phyloP scores from a whole-genome alignment of 2,888 invertebrate genomes.

The Euplagia quadripunctaria region DNA sequence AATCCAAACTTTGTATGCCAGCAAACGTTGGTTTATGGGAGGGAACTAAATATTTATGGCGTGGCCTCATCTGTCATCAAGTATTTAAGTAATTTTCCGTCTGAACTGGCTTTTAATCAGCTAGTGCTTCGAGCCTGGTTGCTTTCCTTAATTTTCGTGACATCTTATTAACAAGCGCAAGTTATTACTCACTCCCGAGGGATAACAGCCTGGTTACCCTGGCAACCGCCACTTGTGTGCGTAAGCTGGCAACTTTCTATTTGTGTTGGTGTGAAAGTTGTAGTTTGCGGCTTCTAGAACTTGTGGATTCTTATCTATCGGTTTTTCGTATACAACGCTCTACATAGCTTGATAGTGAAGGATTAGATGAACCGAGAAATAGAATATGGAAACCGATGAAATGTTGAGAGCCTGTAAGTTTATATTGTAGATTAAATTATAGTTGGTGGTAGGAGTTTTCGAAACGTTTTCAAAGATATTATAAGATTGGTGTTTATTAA shows the following conservation, averaged over 20 bases:
- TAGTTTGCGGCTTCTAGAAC: conserved; percentile 75
- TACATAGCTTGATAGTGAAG: conserved; percentile 57
- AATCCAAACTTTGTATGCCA: conserved; percentile 73
- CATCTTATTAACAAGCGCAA: conserved; percentile 80
- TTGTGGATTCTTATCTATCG: conserved; percentile 75
- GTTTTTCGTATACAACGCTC: conserved; percentile 61
- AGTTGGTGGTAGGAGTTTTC: background rate
- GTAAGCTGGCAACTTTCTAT: conserved; percentile 62
- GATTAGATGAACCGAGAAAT: conserved; percentile 35
- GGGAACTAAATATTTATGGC: conserved; percentile 71
- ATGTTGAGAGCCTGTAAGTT: background rate
- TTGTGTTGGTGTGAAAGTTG: conserved; percentile 68
- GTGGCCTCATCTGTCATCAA: conserved; percentile 65
- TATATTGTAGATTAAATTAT: background rate
- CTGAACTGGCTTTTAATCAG: conserved; percentile 76
- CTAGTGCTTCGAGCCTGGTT: conserved; percentile 72
- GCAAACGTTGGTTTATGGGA: conserved; percentile 66
- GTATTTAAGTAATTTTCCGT: conserved; percentile 81
- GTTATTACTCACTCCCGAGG: conserved; percentile 77
- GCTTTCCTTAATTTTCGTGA: conserved; percentile 81
- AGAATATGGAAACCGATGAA: conserved; percentile 18
- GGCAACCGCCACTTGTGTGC: conserved; percentile 69
- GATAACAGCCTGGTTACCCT: conserved; percentile 70
- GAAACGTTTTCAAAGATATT: background rate
- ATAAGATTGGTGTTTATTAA: too few relatives aligned